These are phyloP conservation scores for Myathropa florea DNA, from an alignment of 2,888 invertebrate genomes.

Conservation along the genomic window DNA sequence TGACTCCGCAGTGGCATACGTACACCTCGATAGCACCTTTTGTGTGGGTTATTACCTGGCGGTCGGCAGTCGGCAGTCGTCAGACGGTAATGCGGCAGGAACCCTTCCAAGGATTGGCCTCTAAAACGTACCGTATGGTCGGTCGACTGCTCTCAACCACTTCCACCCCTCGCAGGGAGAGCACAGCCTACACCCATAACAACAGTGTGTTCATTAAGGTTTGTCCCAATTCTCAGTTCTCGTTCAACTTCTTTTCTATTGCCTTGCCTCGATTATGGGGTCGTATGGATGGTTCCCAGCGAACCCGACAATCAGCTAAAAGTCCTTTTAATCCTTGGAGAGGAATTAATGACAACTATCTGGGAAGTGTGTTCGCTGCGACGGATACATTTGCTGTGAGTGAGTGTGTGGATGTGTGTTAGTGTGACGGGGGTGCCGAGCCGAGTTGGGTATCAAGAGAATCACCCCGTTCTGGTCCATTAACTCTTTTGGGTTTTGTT, in stretches of 20 bases:
- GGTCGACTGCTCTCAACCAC: conserved; percentile 18
- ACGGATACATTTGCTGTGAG: conserved; percentile 16
- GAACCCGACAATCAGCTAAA: conserved; percentile 54
- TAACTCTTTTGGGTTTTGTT: conserved; percentile 75
- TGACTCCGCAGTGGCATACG: conserved; percentile 42
- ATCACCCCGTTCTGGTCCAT: conserved; percentile 77
- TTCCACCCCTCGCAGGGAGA: neutral
- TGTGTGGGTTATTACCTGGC: conserved; percentile 63
- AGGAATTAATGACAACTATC: conserved; percentile 64
- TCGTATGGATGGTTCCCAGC: conserved; percentile 29
- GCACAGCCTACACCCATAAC: conserved; percentile 5
- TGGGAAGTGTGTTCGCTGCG: conserved; percentile 59
- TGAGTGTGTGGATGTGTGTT: neutral
- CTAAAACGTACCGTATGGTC: conserved; percentile 65
- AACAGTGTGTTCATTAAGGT: conserved; percentile 46
- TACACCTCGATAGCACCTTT: conserved; percentile 53
- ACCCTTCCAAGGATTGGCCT: conserved; percentile 67
- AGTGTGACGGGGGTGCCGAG: neutral
- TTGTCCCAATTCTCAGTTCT: conserved; percentile 44
- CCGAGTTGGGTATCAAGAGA: conserved; percentile 18
- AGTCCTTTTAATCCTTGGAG: conserved; percentile 67
- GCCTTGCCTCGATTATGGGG: conserved; percentile 13
- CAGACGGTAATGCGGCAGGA: conserved; percentile 5
- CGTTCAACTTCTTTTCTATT: conserved; percentile 34
- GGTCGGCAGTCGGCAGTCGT: conserved; percentile 33